Evolutionary conservation across 1,140 invertebrate species (phyloP).

Genomic region (Dermatophagoides farinae): DNA sequence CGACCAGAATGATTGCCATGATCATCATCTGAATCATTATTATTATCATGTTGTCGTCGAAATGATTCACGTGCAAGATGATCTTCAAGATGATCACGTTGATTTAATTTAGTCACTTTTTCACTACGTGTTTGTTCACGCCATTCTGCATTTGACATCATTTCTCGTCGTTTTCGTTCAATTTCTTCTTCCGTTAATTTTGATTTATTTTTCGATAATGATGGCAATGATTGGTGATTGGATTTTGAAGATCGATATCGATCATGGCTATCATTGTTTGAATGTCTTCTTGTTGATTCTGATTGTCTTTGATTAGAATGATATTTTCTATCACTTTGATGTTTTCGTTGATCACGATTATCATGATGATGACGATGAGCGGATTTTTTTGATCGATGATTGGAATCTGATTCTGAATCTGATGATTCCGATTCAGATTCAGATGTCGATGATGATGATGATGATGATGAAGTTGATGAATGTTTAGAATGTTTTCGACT

Average conservation of each 20-base stretch:
- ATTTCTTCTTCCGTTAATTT: conserved; percentile 44
- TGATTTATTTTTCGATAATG: neutral
- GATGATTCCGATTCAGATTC: neutral
- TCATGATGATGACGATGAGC: neutral
- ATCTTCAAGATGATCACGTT: conserved; percentile 39
- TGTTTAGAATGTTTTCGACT: neutral
- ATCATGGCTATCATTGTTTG: neutral
- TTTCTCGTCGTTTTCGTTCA: conserved; percentile 45
- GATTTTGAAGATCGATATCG: neutral
- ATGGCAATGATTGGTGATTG: neutral
- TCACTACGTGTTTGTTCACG: conserved; percentile 42
- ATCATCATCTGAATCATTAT: neutral
- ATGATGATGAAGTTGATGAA: too few species aligned
- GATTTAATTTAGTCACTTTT: conserved; percentile 40
- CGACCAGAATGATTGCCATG: neutral
- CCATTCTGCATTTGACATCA: conserved; percentile 55
- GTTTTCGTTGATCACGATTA: conserved; percentile 16
- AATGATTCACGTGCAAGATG: conserved; percentile 23
- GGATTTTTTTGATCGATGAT: conserved; percentile 2
- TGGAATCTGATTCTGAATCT: neutral
- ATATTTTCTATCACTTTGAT: conserved; percentile 5
- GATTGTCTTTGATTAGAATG: neutral
- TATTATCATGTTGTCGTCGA: conserved; percentile 20
- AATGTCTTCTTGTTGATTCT: neutral
- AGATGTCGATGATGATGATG: neutral